Percentiles rank a stretch among this genome's conserved stretches.
These are phyloP conservation scores for Ophion slaviceki DNA, from an alignment of 2,888 invertebrate species.

Conservation along the genomic window DNA sequence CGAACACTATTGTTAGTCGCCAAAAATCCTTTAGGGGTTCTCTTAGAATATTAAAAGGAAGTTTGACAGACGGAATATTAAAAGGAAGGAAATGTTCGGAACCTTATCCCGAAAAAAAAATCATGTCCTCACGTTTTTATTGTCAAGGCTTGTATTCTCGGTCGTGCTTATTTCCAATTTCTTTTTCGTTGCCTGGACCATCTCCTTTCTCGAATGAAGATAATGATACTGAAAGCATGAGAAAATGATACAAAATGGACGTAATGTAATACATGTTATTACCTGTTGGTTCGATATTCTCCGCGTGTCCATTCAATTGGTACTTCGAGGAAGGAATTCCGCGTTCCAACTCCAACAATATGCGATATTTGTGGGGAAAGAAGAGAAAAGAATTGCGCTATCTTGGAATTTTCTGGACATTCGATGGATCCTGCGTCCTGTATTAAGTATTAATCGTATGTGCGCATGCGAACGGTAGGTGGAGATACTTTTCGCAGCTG, in stretches of 20 bases:
- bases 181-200: too few relatives aligned
- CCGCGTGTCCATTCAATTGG: background rate
- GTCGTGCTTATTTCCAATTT: too few relatives aligned
- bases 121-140: too few relatives aligned
- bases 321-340: background rate
- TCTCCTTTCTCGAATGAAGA: too few relatives aligned
- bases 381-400: background rate
- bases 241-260: constrained; percentile 7
- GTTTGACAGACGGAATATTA: too few relatives aligned
- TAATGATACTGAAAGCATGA: background rate
- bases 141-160: too few relatives aligned
- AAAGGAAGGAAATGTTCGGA: too few relatives aligned
- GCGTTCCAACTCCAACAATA: background rate
- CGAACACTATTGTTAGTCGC: too few relatives aligned
- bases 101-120: too few relatives aligned
- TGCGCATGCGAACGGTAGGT: constrained; percentile 8
- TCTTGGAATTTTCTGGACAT: background rate
- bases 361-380: background rate
- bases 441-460: background rate
- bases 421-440: background rate
- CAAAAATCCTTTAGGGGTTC: too few relatives aligned
- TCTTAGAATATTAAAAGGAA: too few relatives aligned
- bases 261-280: background rate
- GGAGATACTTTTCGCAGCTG: background rate
- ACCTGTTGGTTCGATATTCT: background rate